Conservation (phyloP, 2,797 vertebrate species). For the Orientallactaga sibirica region DNA sequence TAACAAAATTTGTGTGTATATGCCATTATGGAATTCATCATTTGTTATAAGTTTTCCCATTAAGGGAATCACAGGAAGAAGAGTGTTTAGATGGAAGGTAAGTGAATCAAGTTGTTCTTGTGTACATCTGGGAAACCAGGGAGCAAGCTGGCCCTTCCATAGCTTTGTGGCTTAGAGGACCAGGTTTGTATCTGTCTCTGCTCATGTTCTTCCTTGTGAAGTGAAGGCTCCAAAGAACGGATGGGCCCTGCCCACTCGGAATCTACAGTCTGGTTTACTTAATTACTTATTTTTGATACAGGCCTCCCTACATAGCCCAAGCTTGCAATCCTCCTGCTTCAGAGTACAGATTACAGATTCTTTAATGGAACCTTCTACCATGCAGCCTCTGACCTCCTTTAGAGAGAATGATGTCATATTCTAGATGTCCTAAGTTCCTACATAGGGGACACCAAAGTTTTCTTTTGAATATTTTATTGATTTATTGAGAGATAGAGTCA, state of each 20-base stretch:
- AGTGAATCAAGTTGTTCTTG: neutral
- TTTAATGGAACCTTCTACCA: neutral
- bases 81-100: neutral
- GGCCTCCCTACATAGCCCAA: neutral
- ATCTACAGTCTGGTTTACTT: neutral
- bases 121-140: neutral
- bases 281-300: neutral
- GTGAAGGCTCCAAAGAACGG: neutral
- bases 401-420: neutral
- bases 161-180: neutral
- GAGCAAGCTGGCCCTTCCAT: neutral
- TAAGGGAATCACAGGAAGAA: neutral
- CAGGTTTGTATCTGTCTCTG: neutral
- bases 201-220: neutral
- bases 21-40: neutral
- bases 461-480: neutral
- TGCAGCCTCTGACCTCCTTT: neutral
- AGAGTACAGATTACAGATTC: neutral
- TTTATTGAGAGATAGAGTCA: no score
- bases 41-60: conserved; percentile 11
- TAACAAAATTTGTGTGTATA: neutral
- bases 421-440: neutral
- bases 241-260: neutral
- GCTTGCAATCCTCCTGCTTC: neutral
- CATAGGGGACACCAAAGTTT: neutral